phyloP scores from a whole-genome alignment of 2,113 vertebrate species.

The Ceratotherium simum region DNA sequence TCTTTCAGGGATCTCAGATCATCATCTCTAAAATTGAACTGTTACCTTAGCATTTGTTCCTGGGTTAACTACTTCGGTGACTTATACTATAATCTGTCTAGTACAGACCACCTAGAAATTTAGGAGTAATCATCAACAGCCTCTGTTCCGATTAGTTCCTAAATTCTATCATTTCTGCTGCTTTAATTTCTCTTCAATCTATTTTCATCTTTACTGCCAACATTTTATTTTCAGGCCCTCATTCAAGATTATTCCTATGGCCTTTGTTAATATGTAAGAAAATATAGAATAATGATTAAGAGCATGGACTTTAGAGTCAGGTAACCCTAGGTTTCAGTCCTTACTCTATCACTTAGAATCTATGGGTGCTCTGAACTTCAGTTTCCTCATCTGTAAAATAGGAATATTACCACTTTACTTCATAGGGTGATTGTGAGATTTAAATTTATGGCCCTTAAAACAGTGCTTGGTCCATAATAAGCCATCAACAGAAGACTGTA shows the following conservation, averaged over 20 bases:
- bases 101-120: not conserved
- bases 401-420: not conserved
- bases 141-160: not conserved
- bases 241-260: not conserved
- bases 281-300: not conserved
- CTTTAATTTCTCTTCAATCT: constrained; percentile 18
- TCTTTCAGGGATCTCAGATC: not conserved
- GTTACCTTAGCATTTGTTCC: not conserved
- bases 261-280: not conserved
- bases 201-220: not conserved
- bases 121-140: not conserved
- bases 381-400: constrained; percentile 30
- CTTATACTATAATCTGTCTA: not conserved
- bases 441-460: constrained; percentile 1
- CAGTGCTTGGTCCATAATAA: not conserved
- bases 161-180: not conserved
- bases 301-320: not conserved
- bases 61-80: not conserved
- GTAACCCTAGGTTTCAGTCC: not conserved
- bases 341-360: not conserved
- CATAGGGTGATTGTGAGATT: not conserved
- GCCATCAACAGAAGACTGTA: not conserved
- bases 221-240: constrained; percentile 36
- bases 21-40: not conserved
- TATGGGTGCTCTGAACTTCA: not conserved